A percentile compares a stretch with the other conserved stretches of the same genome.
These are phyloP conservation scores for Cyprinodon diabolis DNA, from an alignment of 2,797 vertebrate genomes.

Conservation along the genomic window DNA sequence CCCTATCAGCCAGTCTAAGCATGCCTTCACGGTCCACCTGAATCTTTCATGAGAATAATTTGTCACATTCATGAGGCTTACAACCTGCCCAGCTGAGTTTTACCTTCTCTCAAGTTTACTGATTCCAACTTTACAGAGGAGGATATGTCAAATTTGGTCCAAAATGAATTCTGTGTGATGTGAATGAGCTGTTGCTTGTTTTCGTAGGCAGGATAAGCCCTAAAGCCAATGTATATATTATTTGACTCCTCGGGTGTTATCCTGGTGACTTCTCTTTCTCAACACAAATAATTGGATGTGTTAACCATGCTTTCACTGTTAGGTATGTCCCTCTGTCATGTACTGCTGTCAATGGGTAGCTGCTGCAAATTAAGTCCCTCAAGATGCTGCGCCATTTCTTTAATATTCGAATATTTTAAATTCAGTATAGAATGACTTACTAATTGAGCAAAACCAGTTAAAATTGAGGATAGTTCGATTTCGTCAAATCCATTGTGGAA, in stretches of 20 bases:
- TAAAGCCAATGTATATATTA: slow-evolving; percentile 36
- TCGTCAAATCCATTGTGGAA: slow-evolving; percentile 43
- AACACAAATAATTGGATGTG: slow-evolving; percentile 52
- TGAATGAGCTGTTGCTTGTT: slow-evolving; percentile 43
- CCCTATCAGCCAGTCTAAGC: slow-evolving; percentile 39
- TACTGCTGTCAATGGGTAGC: slow-evolving; percentile 44
- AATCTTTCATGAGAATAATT: slow-evolving; percentile 64
- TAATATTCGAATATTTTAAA: slow-evolving; percentile 29
- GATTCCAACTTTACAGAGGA: slow-evolving; percentile 57
- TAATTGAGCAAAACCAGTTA: slow-evolving; percentile 48
- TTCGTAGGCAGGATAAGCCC: slow-evolving; percentile 50
- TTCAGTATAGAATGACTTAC: slow-evolving; percentile 60
- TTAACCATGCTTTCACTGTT: slow-evolving; percentile 57
- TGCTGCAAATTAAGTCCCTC: slow-evolving; percentile 68
- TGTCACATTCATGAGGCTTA: slow-evolving; percentile 60
- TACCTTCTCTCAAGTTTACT: slow-evolving; percentile 56
- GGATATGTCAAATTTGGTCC: slow-evolving; percentile 55
- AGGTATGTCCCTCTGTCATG: slow-evolving; percentile 53
- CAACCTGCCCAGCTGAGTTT: slow-evolving; percentile 43
- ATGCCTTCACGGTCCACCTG: slow-evolving; percentile 62
- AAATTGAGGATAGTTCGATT: slow-evolving; percentile 40
- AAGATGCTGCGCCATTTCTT: slow-evolving; percentile 47
- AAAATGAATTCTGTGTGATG: slow-evolving; percentile 55
- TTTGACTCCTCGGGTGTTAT: slow-evolving; percentile 34
- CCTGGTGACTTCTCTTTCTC: slow-evolving; percentile 50